phyloP scores from a whole-genome alignment of 1,140 invertebrate genomes.

The Drosophila guanche region DNA sequence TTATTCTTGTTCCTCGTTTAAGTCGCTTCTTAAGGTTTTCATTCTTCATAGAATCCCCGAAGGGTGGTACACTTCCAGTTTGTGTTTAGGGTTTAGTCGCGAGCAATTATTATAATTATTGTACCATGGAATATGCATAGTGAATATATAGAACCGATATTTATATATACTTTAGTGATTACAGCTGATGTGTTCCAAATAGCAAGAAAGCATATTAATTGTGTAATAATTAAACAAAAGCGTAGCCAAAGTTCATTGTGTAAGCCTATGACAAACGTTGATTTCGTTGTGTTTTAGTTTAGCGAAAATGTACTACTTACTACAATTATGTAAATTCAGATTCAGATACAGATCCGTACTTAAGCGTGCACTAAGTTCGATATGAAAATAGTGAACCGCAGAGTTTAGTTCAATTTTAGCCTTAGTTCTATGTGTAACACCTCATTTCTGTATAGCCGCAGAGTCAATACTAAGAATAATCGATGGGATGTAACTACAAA shows the following conservation, averaged over 20 bases:
- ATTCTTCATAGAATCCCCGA: too few species aligned
- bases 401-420: slow-evolving; percentile 51
- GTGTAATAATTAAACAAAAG: slow-evolving; percentile 55
- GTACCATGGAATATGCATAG: slow-evolving; percentile 9
- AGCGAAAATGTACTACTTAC: slow-evolving; percentile 51
- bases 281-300: slow-evolving; percentile 58
- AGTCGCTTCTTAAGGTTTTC: slow-evolving; percentile 32
- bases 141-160: slow-evolving; percentile 16
- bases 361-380: slow-evolving; percentile 50
- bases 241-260: slow-evolving; percentile 63
- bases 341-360: slow-evolving; percentile 39
- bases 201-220: slow-evolving; percentile 50
- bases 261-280: slow-evolving; percentile 42
- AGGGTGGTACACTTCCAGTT: slow-evolving; percentile 28
- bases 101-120: slow-evolving; percentile 40
- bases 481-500: slow-evolving; percentile 12
- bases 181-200: slow-evolving; percentile 73
- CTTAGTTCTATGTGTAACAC: slow-evolving; percentile 33
- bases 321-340: slow-evolving; percentile 17
- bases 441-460: slow-evolving; percentile 40
- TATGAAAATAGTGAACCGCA: slow-evolving; percentile 20
- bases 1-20: slow-evolving; percentile 29
- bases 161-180: slow-evolving; percentile 37
- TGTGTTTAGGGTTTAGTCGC: slow-evolving; percentile 40
- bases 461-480: slow-evolving; percentile 28